These are phyloP conservation scores for Cyclina sinensis DNA, from an alignment of 1,140 invertebrate genomes.

Conservation along the genomic window DNA sequence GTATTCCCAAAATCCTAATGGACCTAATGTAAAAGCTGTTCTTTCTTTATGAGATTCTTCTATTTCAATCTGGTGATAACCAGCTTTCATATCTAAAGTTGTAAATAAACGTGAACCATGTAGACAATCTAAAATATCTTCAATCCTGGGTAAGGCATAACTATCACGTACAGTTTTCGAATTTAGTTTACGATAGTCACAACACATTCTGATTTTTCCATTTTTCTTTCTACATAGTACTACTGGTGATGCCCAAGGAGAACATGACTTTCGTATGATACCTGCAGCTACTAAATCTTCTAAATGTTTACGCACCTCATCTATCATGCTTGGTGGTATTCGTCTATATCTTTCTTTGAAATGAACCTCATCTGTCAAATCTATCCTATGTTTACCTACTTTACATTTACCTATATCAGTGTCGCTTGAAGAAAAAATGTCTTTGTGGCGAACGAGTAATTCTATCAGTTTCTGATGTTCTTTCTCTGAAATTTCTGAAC, in stretches of 20 bases:
- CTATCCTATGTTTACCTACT: neutral
- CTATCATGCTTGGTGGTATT: neutral
- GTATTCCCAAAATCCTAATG: conserved; percentile 28
- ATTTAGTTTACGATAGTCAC: neutral
- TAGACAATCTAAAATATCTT: conserved; percentile 15
- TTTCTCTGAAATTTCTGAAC: neutral
- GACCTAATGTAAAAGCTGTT: conserved; percentile 23
- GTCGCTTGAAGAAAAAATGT: neutral
- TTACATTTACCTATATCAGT: neutral
- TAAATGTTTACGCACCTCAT: neutral
- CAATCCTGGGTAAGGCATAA: conserved; percentile 11
- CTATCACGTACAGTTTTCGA: neutral
- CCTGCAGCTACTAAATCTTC: neutral
- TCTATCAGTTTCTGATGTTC: neutral
- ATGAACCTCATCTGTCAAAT: neutral
- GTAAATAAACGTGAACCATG: neutral
- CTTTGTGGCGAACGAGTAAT: neutral
- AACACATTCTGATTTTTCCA: conserved; percentile 20
- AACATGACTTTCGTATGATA: neutral
- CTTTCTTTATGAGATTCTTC: conserved; percentile 35
- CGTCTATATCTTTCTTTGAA: neutral
- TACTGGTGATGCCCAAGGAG: conserved; percentile 3
- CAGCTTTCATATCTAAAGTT: conserved; percentile 30
- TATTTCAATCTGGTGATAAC: conserved; percentile 39
- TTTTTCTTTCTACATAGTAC: conserved; percentile 26